Evolutionary conservation across 1,140 invertebrate genomes (phyloP).

Genomic region (Ectropis grisescens): DNA sequence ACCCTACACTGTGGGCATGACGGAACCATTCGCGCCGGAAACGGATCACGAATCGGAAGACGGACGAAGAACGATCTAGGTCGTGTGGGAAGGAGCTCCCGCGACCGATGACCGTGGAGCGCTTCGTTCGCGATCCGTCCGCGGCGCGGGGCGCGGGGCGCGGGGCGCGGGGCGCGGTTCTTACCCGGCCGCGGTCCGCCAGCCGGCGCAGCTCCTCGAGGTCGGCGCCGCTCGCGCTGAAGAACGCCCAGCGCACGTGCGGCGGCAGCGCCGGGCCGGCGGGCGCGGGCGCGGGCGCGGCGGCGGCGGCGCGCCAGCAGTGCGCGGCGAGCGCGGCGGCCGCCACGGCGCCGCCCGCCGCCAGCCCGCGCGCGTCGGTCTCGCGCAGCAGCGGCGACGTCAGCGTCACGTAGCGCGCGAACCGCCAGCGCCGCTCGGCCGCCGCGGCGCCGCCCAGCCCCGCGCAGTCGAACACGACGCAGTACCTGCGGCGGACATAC

Average conservation of each 20-base stretch:
- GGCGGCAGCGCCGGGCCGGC: slow-evolving; percentile 5
- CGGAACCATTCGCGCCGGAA: no score
- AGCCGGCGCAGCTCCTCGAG: no score
- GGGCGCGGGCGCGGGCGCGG: slow-evolving; percentile 1
- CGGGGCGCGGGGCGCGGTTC: background rate
- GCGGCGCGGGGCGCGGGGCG: background rate
- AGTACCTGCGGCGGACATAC: slow-evolving; percentile 81
- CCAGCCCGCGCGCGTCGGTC: slow-evolving; percentile 83
- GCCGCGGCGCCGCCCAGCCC: slow-evolving; percentile 77
- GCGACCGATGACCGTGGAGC: no score
- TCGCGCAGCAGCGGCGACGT: slow-evolving; percentile 86
- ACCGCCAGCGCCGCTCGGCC: slow-evolving; percentile 75
- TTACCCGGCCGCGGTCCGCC: no score
- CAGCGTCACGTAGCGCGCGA: slow-evolving; percentile 85
- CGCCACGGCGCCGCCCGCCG: slow-evolving; percentile 73
- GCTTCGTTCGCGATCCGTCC: no score
- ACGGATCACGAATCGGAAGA: no score
- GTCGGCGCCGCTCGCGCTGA: slow-evolving; percentile 21
- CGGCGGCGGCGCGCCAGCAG: slow-evolving; percentile 8
- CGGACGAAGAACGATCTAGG: no score
- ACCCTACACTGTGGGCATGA: no score
- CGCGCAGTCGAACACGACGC: slow-evolving; percentile 88
- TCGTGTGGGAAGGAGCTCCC: no score
- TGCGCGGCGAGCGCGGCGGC: slow-evolving; percentile 41
- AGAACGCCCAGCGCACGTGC: slow-evolving; percentile 34